These are phyloP conservation scores for Siderastrea radians DNA, from an alignment of 92 coral and sea anemone genomes.

Conservation along the genomic window DNA sequence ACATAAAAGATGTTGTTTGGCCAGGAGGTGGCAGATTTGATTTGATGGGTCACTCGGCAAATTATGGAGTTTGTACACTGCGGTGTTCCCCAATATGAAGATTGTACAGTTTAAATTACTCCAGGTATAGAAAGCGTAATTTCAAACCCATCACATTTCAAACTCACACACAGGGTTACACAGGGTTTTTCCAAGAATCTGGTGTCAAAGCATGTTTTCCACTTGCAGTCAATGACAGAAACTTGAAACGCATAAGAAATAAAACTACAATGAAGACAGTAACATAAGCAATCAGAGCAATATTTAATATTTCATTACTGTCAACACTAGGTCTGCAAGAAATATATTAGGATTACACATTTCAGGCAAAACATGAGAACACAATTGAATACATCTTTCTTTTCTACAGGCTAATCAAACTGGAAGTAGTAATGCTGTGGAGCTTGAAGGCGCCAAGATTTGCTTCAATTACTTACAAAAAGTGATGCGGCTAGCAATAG, in stretches of 20 bases:
- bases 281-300: too few relatives aligned
- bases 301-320: too few relatives aligned
- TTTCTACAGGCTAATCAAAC: conserved; percentile 26
- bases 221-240: too few relatives aligned
- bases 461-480: conserved; percentile 20
- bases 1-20: conserved; percentile 19
- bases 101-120: conserved; percentile 32
- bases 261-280: too few relatives aligned
- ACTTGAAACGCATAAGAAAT: too few relatives aligned
- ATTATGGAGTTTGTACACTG: conserved; percentile 26
- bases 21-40: conserved; percentile 31
- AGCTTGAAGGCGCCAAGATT: conserved; percentile 5
- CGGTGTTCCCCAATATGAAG: background rate
- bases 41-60: conserved; percentile 30
- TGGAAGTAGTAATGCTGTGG: conserved; percentile 15
- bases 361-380: too few relatives aligned
- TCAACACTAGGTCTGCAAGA: too few relatives aligned
- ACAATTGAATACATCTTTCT: background rate
- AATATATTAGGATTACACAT: too few relatives aligned
- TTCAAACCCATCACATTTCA: background rate
- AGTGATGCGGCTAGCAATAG: conserved; percentile 18
- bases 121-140: background rate
- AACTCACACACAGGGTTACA: too few relatives aligned
- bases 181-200: too few relatives aligned
- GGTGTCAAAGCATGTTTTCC: too few relatives aligned